Evolutionary conservation across 35 echinoderm and acorn worm species (phyloP).

Genomic region (Stichopus chloronotus): DNA sequence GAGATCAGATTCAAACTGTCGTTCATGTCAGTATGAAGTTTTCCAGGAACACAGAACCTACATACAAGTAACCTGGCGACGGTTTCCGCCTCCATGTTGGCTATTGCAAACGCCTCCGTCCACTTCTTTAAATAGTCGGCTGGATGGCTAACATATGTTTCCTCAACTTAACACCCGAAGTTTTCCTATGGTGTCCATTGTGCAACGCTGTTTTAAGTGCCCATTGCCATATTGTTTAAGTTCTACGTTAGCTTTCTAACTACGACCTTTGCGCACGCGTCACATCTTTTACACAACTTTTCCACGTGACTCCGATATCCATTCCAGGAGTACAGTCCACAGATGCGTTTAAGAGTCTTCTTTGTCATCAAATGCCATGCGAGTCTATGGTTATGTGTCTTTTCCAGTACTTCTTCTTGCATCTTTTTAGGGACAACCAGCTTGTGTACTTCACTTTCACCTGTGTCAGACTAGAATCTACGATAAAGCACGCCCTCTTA

Average conservation of each 20-base stretch:
- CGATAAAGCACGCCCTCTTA: constrained; percentile 59
- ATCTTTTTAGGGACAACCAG: constrained; percentile 56
- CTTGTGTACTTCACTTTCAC: constrained; percentile 6
- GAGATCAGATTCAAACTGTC: constrained; percentile 62
- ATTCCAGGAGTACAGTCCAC: constrained; percentile 66
- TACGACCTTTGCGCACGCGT: neutral
- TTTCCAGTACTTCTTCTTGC: constrained; percentile 31
- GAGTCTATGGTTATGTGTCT: neutral
- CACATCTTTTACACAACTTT: constrained; percentile 45
- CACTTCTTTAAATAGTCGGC: constrained; percentile 71
- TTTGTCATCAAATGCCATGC: constrained; percentile 21
- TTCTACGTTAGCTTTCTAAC: neutral
- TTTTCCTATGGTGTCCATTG: constrained; percentile 55
- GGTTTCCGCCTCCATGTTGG: neutral
- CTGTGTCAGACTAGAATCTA: constrained; percentile 66
- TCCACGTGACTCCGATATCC: constrained; percentile 51
- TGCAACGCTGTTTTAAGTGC: neutral
- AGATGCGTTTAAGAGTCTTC: constrained; percentile 18
- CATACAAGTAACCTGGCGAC: neutral
- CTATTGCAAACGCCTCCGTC: constrained; percentile 64
- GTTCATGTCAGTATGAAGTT: constrained; percentile 71
- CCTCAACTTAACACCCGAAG: constrained; percentile 39
- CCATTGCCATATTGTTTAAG: neutral
- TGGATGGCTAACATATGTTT: constrained; percentile 53
- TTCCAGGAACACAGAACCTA: constrained; percentile 60